Evolutionary conservation across 2,113 vertebrate genomes (phyloP).

Genomic region (Hepsetus odoe): DNA sequence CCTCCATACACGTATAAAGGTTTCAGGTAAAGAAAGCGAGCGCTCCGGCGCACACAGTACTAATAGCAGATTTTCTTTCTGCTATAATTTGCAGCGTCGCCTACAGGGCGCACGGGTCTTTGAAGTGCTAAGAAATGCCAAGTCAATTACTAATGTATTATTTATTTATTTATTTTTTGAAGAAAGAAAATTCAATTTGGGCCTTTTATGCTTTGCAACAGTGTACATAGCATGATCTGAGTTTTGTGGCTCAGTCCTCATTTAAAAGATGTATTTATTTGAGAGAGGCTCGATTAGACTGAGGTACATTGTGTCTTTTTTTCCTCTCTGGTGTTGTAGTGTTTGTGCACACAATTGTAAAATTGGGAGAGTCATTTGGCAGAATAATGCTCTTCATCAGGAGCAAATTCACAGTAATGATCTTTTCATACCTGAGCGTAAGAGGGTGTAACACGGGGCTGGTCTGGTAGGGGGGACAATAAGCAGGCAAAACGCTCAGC

Average conservation of each 20-base stretch:
- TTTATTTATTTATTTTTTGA: conserved; percentile 53
- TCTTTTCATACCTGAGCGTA: conserved; percentile 67
- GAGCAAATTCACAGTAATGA: conserved; percentile 65
- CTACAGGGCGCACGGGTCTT: conserved; percentile 71
- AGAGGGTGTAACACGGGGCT: not conserved
- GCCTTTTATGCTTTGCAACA: conserved; percentile 69
- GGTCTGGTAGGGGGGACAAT: not conserved
- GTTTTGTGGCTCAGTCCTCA: not conserved
- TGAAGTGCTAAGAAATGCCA: conserved; percentile 77
- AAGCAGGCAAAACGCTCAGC: not conserved
- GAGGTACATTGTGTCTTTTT: conserved; percentile 69
- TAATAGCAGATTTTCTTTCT: conserved; percentile 74
- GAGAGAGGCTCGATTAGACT: conserved; percentile 68
- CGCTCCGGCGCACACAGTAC: conserved; percentile 48
- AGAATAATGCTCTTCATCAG: conserved; percentile 71
- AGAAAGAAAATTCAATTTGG: conserved; percentile 73
- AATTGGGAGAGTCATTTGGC: conserved; percentile 67
- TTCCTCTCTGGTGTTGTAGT: conserved; percentile 55
- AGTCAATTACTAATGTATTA: conserved; percentile 81
- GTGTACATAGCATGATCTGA: conserved; percentile 66
- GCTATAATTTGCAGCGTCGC: conserved; percentile 73
- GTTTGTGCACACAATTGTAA: not conserved
- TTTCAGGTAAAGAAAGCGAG: conserved; percentile 6
- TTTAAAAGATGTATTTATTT: conserved; percentile 55
- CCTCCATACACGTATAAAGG: conserved; percentile 28